Evolutionary conservation across 2,888 invertebrate species (phyloP).

Genomic region (Dasypolia templi): DNA sequence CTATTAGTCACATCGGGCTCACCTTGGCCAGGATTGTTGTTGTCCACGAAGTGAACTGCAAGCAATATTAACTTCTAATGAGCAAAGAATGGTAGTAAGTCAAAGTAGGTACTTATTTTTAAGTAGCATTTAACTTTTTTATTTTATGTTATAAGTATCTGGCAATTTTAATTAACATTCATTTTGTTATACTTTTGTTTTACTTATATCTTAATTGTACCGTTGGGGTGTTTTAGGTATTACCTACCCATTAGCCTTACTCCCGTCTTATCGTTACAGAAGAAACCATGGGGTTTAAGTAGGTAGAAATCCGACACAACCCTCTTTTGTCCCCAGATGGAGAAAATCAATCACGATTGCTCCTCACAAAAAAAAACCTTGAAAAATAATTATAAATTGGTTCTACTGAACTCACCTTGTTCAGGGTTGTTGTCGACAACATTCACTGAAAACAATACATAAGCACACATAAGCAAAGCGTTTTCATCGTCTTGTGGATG

Average conservation of each 20-base stretch:
- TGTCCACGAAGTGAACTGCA: constrained; percentile 66
- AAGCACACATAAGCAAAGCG: constrained; percentile 40
- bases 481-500: constrained; percentile 46
- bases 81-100: not conserved
- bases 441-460: constrained; percentile 44
- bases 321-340: not conserved
- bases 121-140: no score
- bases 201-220: not conserved
- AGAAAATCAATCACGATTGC: not conserved
- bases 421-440: constrained; percentile 38
- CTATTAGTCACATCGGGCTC: constrained; percentile 7
- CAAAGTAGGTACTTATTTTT: not conserved
- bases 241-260: not conserved
- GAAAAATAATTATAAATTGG: not conserved
- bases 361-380: not conserved
- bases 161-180: not conserved
- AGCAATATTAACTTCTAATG: constrained; percentile 25
- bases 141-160: not conserved
- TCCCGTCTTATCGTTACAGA: not conserved
- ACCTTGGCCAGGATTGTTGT: constrained; percentile 50
- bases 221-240: not conserved
- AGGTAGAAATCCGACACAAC: not conserved
- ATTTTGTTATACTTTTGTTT: no score
- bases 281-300: no score
- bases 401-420: constrained; percentile 32